These are phyloP conservation scores for Parthenolecanium corni DNA, from an alignment of 2,888 invertebrate species.

Conservation along the genomic window DNA sequence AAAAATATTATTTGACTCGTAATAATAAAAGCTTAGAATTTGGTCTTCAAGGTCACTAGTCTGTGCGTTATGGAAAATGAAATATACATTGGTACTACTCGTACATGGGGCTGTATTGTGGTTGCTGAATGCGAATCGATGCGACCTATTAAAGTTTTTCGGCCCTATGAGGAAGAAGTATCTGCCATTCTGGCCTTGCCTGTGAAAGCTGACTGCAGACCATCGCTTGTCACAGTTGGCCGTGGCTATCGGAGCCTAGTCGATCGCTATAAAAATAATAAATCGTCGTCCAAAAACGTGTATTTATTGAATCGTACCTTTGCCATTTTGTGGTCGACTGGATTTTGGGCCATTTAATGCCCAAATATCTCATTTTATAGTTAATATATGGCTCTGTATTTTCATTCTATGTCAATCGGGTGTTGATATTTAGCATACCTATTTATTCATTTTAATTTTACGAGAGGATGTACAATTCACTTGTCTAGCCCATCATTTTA, in stretches of 20 bases:
- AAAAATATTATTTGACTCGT: background rate
- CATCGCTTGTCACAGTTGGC: slow-evolving; percentile 60
- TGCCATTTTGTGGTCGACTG: slow-evolving; percentile 40
- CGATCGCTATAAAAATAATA: slow-evolving; percentile 27
- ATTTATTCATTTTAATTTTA: no score
- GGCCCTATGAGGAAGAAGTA: slow-evolving; percentile 76
- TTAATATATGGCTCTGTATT: no score
- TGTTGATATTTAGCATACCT: no score
- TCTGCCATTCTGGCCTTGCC: slow-evolving; percentile 42
- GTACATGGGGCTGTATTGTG: slow-evolving; percentile 88
- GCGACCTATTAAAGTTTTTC: slow-evolving; percentile 80
- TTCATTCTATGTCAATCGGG: no score
- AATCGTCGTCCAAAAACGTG: slow-evolving; percentile 20
- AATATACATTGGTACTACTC: slow-evolving; percentile 84
- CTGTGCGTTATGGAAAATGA: slow-evolving; percentile 54
- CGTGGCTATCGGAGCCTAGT: slow-evolving; percentile 68
- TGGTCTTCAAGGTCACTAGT: slow-evolving; percentile 50
- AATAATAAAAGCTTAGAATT: no score
- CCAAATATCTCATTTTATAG: no score
- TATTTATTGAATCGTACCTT: slow-evolving; percentile 39
- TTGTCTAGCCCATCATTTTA: no score
- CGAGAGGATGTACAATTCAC: no score
- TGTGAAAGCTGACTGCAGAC: slow-evolving; percentile 35
- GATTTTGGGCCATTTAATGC: slow-evolving; percentile 22
- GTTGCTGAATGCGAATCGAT: slow-evolving; percentile 71